Conservation (phyloP, 2,113 vertebrate species). For the Corapipo altera region DNA sequence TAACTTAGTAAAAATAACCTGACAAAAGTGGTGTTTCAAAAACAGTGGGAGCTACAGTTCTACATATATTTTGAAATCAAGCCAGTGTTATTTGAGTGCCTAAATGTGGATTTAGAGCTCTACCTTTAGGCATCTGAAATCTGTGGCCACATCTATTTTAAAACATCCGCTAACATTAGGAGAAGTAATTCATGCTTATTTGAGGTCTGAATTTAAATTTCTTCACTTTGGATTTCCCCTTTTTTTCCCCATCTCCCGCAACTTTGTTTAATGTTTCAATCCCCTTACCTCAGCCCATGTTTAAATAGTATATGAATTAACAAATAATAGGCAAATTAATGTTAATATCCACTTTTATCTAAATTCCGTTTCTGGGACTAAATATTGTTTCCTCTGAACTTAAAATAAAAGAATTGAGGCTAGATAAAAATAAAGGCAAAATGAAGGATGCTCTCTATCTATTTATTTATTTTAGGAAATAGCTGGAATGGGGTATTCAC, state of each 20-base stretch:
- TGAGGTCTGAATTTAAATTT: constrained; percentile 38
- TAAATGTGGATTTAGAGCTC: background rate
- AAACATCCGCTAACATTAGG: background rate
- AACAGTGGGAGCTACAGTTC: background rate
- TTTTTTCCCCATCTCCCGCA: background rate
- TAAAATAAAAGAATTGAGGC: background rate
- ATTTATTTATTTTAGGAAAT: background rate
- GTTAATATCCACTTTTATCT: background rate
- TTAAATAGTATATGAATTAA: background rate
- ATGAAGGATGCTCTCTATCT: background rate
- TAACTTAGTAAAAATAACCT: background rate
- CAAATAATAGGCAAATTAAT: background rate
- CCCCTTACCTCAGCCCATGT: background rate
- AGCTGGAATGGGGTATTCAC: background rate
- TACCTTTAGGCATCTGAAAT: constrained; percentile 15
- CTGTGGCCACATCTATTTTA: constrained; percentile 15
- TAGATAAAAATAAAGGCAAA: background rate
- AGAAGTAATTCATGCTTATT: constrained; percentile 16
- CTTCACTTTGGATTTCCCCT: background rate
- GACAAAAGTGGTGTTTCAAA: background rate
- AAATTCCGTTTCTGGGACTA: background rate
- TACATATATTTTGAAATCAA: background rate
- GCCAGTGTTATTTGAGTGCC: background rate
- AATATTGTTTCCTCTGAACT: background rate
- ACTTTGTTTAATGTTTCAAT: background rate